These are phyloP conservation scores for Megaustenia siamemsis DNA, from an alignment of 2,888 invertebrate species.

Conservation along the genomic window DNA sequence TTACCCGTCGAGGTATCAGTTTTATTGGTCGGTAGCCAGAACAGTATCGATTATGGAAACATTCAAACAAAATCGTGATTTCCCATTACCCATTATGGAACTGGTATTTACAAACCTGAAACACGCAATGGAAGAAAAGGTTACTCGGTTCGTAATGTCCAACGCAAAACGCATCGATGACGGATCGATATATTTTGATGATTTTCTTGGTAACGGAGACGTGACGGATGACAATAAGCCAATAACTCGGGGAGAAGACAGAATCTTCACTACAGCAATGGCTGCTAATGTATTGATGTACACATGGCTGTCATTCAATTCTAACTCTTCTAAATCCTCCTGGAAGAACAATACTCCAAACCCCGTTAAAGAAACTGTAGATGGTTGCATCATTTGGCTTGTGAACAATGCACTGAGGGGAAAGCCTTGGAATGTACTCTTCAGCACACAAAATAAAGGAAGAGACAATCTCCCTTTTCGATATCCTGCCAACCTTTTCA, in stretches of 20 bases:
- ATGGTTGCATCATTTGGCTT: too few species aligned
- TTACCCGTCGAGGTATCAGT: too few species aligned
- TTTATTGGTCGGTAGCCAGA: constrained; percentile 4
- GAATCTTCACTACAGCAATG: constrained; percentile 72
- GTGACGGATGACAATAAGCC: neutral
- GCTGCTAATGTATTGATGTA: constrained; percentile 69
- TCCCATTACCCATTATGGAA: neutral
- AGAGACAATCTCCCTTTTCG: neutral
- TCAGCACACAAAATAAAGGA: constrained; percentile 1
- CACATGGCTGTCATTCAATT: constrained; percentile 69
- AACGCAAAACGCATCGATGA: neutral
- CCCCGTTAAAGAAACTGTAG: neutral
- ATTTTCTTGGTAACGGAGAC: constrained; percentile 21
- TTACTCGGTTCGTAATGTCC: neutral
- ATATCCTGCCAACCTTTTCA: constrained; percentile 9
- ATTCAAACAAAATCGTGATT: neutral
- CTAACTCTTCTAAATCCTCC: constrained; percentile 56
- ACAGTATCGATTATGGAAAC: neutral
- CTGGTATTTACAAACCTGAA: neutral
- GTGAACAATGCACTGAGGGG: too few species aligned
- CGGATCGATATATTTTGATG: neutral
- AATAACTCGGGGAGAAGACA: constrained; percentile 66
- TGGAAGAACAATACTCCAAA: constrained; percentile 59
- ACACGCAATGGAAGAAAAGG: neutral
- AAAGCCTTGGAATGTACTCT: neutral